Evolutionary conservation across 2,888 invertebrate species (phyloP), one percentile per base, ranked within the genome.

Genomic region (Endotricha flammealis): DNA sequence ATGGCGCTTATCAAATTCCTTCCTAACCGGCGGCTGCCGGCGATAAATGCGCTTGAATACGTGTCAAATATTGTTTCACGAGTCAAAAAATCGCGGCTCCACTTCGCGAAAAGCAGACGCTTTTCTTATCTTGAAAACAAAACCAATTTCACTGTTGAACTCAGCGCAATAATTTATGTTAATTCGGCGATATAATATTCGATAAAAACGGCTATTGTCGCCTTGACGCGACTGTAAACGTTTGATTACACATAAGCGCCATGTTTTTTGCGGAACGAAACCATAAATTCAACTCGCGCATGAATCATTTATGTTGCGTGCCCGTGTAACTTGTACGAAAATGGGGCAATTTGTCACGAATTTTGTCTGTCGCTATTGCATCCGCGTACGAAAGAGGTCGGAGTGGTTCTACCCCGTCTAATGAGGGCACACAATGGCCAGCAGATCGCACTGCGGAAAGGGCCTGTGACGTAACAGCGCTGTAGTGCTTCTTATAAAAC

Each of bases 401-500:
- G 66, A 68, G 67, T 68, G 71, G 60, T 49, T 58, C 60, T 20
- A 11, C 13, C 29, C 9, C 30, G 6, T 20, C 20, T 73, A 73
- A 76, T 72, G 67, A 73, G 65, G 54, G 61, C 52, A 53, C 60
- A 69, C 65, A 67, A 72, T 68, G 58, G 65, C 62, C 55, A 62
- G 61, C 56, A 57, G 59, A 54, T 53, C 50, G 52, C 23, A 34
- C 20, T 49, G 53, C 45, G 50, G 57, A 65, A 69, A 63, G 68
- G 66, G 64, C 60, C 49, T 56, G 59, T 62, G 58, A 61, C 62
- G 66, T 60, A 59, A 66, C 64, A 30, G 46, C 59, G 55, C 61
- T 59, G 59, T 65, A 69, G 55, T 65, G 64, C 66, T 70, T 64
- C 67, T 71, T 70, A 72, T 65, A 72, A 69, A 75, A 69, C 68